Evolutionary conservation across 2,797 vertebrate genomes (phyloP).

Genomic region (Adelosebastes latens): DNA sequence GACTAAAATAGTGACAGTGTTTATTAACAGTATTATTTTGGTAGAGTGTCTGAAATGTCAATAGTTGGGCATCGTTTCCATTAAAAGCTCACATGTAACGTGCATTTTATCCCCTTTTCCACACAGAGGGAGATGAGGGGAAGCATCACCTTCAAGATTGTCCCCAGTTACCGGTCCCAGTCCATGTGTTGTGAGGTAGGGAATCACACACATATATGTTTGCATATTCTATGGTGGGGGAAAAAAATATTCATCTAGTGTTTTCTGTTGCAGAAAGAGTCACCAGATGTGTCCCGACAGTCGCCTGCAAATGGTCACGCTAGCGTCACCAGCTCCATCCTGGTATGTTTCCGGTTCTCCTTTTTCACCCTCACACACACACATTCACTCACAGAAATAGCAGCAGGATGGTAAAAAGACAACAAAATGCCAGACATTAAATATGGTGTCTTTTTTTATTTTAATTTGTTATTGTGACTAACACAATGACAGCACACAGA

Average conservation of each 20-base stretch:
- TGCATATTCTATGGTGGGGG: neutral
- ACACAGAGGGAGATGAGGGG: conserved; percentile 96
- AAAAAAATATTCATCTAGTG: neutral
- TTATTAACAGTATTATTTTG: no score
- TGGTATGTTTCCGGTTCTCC: conserved; percentile 86
- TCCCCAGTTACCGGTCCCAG: conserved; percentile 96
- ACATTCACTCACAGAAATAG: neutral
- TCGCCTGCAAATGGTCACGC: conserved; percentile 98
- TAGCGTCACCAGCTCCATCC: conserved; percentile 99
- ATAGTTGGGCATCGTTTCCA: neutral
- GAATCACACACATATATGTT: neutral
- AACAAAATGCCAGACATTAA: no score
- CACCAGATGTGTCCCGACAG: conserved; percentile 96
- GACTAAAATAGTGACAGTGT: neutral
- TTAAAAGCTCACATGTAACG: neutral
- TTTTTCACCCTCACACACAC: neutral
- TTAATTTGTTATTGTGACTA: no score
- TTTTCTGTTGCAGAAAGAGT: conserved; percentile 97
- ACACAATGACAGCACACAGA: neutral
- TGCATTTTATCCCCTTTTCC: neutral
- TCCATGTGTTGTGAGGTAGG: conserved; percentile 96
- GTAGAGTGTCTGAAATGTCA: no score
- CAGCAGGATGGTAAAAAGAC: neutral
- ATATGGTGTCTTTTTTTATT: neutral
- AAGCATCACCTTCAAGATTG: conserved; percentile 99